phyloP scores from a whole-genome alignment of 2,797 vertebrate species.

The Brotogeris chrysoptera region DNA sequence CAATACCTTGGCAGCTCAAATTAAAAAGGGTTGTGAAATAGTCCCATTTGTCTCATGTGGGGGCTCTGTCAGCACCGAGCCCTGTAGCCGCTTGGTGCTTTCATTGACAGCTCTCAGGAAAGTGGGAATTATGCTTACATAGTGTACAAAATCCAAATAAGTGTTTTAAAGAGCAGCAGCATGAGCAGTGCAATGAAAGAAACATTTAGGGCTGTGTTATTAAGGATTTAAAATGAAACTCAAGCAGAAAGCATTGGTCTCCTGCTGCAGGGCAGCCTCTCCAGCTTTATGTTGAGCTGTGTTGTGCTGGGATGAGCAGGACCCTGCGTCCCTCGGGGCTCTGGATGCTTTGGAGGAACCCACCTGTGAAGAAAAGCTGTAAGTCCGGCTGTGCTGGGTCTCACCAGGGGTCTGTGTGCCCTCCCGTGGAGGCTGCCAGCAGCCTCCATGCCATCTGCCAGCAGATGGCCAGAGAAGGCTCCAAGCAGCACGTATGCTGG shows the following conservation, averaged over 20 bases:
- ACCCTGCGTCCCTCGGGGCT: neutral
- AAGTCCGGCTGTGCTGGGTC: neutral
- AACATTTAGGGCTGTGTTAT: neutral
- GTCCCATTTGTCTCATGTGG: neutral
- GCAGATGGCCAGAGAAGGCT: neutral
- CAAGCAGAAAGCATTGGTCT: accelerated
- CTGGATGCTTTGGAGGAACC: slow-evolving; percentile 43
- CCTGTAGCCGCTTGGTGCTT: neutral
- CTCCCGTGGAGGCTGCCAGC: neutral
- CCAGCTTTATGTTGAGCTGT: neutral
- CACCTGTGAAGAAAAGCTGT: neutral
- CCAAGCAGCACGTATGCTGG: neutral
- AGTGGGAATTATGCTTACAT: neutral
- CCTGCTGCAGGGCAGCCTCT: neutral
- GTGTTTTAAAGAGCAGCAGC: neutral
- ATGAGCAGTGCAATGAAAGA: neutral
- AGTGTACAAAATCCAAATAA: neutral
- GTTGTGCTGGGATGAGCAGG: accelerated
- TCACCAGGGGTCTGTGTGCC: accelerated
- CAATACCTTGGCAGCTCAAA: no score
- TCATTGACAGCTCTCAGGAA: neutral
- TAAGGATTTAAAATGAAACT: neutral
- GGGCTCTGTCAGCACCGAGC: neutral
- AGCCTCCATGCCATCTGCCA: neutral
- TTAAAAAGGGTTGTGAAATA: neutral